These are phyloP conservation scores for Acronicta leporina DNA, from an alignment of 2,888 invertebrate genomes.

Conservation along the genomic window DNA sequence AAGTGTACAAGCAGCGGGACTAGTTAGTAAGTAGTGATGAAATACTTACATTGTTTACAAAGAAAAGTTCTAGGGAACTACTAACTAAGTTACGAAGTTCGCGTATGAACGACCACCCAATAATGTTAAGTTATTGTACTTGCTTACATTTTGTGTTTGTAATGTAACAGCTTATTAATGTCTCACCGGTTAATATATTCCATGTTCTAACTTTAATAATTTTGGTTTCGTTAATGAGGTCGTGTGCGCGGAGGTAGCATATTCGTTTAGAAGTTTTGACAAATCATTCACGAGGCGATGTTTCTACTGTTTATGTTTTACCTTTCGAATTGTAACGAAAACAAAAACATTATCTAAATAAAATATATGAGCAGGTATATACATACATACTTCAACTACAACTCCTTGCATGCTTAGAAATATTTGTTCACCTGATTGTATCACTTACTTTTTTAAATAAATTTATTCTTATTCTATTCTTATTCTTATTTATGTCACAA, in stretches of 20 bases:
- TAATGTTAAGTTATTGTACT: slow-evolving; percentile 53
- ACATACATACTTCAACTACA: too few species aligned
- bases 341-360: too few species aligned
- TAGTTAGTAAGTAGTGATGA: slow-evolving; percentile 19
- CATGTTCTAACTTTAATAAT: slow-evolving; percentile 34
- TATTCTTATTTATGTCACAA: too few species aligned
- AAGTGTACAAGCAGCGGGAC: background rate
- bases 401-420: background rate
- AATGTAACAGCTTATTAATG: slow-evolving; percentile 38
- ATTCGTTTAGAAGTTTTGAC: slow-evolving; percentile 4
- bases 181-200: slow-evolving; percentile 23
- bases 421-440: too few species aligned
- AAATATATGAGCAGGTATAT: background rate
- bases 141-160: slow-evolving; percentile 35
- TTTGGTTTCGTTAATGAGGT: slow-evolving; percentile 20
- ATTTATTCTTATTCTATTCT: too few species aligned
- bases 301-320: too few species aligned
- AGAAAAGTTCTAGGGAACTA: slow-evolving; percentile 57
- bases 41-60: slow-evolving; percentile 55
- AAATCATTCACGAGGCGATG: background rate
- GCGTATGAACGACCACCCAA: slow-evolving; percentile 49
- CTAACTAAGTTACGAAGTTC: slow-evolving; percentile 56
- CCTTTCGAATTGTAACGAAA: too few species aligned
- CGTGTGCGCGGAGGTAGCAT: background rate
- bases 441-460: too few species aligned